These are phyloP conservation scores for Mellilla xanthometata DNA, from an alignment of 2,888 invertebrate species.

Conservation along the genomic window DNA sequence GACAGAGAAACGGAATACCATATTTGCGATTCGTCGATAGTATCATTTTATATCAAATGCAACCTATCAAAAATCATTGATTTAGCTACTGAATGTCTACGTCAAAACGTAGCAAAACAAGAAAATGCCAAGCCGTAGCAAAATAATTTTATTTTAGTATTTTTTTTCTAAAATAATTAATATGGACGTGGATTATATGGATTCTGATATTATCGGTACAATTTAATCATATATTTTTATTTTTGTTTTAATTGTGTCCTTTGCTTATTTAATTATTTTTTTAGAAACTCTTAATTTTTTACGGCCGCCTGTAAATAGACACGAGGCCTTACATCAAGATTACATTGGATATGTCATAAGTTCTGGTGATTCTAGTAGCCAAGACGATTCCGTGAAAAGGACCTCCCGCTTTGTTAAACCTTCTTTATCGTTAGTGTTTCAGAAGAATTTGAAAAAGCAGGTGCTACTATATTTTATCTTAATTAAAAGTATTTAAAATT, in stretches of 20 bases:
- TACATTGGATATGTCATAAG: constrained; percentile 16
- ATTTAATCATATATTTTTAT: constrained; percentile 29
- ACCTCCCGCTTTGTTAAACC: constrained; percentile 23
- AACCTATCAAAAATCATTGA: too few relatives aligned
- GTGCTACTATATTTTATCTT: constrained; percentile 27
- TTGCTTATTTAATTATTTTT: constrained; percentile 47
- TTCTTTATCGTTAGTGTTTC: constrained; percentile 44
- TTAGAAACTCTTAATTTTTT: constrained; percentile 60
- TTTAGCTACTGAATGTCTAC: not conserved
- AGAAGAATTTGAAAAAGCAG: constrained; percentile 43
- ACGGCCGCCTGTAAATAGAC: constrained; percentile 50
- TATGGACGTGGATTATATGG: constrained; percentile 52
- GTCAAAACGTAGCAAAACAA: constrained; percentile 1
- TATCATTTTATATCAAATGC: too few relatives aligned
- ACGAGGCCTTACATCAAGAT: constrained; percentile 16
- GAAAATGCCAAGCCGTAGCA: constrained; percentile 7
- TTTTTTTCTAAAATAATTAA: constrained; percentile 39
- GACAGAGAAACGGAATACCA: too few relatives aligned
- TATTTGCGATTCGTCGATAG: too few relatives aligned
- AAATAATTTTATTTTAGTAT: constrained; percentile 11
- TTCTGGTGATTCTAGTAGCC: constrained; percentile 11
- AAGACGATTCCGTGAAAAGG: constrained; percentile 15
- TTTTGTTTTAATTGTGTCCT: constrained; percentile 19
- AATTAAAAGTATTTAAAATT: too few relatives aligned
- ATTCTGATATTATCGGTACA: constrained; percentile 53